Percentiles rank a stretch among this genome's conserved stretches.
phyloP scores from a whole-genome alignment of 1,140 invertebrate genomes.

The Drosophila oshimai region DNA sequence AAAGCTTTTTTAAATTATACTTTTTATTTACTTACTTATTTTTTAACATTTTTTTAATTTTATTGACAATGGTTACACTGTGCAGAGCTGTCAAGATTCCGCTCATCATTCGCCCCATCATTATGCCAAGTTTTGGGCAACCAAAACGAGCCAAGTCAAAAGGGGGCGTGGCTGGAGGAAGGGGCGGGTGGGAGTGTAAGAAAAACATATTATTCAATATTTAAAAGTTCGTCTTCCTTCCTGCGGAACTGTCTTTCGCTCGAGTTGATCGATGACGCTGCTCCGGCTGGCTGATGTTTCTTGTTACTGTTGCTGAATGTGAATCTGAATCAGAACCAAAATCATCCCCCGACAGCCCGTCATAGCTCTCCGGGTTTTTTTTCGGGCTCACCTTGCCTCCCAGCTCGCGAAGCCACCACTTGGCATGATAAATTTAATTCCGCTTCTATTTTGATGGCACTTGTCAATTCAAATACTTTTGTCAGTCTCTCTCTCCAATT shows the following conservation, averaged over 20 bases:
- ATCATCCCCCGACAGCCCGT: conserved; percentile 34
- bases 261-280: conserved; percentile 61
- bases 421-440: conserved; percentile 80
- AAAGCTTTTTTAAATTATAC: not conserved
- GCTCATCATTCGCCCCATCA: conserved; percentile 37
- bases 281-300: not conserved
- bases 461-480: conserved; percentile 81
- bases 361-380: conserved; percentile 7
- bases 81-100: conserved; percentile 8
- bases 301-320: not conserved
- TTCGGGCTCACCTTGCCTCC: conserved; percentile 7
- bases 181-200: not conserved
- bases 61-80: not conserved
- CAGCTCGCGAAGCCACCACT: conserved; percentile 43
- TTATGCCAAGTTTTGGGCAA: conserved; percentile 7
- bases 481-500: conserved; percentile 49
- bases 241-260: conserved; percentile 51
- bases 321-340: too few relatives aligned
- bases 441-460: conserved; percentile 80
- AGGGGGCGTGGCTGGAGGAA: conserved; percentile 5
- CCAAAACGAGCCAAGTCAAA: conserved; percentile 15
- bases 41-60: not conserved
- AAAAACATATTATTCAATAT: conserved; percentile 70
- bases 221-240: conserved; percentile 56
- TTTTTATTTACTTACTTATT: not conserved